These are phyloP conservation scores for Ruditapes philippinarum DNA, from an alignment of 1,140 invertebrate genomes.

Conservation along the genomic window DNA sequence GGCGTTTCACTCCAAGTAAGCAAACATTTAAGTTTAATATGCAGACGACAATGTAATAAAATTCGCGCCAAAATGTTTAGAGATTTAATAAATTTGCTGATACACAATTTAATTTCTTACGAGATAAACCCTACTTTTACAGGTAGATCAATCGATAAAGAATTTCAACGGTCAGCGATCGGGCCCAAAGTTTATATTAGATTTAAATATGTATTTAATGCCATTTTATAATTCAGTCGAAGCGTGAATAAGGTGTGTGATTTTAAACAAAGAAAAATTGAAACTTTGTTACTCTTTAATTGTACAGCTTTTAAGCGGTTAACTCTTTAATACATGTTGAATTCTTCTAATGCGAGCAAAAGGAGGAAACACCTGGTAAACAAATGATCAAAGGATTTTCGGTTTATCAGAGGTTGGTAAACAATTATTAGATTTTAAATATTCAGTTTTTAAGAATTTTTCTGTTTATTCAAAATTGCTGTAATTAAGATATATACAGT, in stretches of 20 bases:
- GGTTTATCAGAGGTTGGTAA: too few relatives aligned
- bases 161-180: neutral
- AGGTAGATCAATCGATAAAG: constrained; percentile 4
- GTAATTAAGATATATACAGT: too few relatives aligned
- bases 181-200: constrained; percentile 3
- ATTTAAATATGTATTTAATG: neutral
- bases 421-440: too few relatives aligned
- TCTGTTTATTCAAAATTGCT: too few relatives aligned
- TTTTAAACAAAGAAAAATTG: constrained; percentile 8
- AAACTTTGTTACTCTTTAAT: neutral
- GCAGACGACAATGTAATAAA: neutral
- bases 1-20: neutral
- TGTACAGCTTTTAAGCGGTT: neutral
- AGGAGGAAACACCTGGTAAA: too few relatives aligned
- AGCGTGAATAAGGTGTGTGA: neutral
- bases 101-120: neutral
- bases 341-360: too few relatives aligned
- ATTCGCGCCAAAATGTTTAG: neutral
- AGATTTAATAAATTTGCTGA: neutral
- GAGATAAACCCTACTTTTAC: constrained; percentile 15
- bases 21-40: constrained; percentile 5
- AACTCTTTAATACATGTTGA: too few relatives aligned
- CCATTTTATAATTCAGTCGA: neutral
- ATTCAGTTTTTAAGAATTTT: too few relatives aligned
- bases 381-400: too few relatives aligned